These are phyloP conservation scores for Chalcis sispes DNA, from an alignment of 2,888 invertebrate genomes.

Conservation along the genomic window DNA sequence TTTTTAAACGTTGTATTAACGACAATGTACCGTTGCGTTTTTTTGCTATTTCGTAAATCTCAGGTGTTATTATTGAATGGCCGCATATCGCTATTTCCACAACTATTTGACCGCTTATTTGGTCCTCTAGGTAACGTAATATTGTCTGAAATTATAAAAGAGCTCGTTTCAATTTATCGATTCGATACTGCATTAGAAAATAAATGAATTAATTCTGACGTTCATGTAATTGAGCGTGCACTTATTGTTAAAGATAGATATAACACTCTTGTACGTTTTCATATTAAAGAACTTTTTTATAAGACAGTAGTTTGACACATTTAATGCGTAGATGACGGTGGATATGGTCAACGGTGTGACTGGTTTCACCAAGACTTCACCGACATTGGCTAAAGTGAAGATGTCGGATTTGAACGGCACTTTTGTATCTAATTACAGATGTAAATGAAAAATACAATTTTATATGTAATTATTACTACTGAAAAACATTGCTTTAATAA, in stretches of 20 bases:
- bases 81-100: constrained; percentile 79
- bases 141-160: constrained; percentile 23
- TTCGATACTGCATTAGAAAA: not conserved
- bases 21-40: constrained; percentile 75
- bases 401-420: constrained; percentile 82
- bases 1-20: not conserved
- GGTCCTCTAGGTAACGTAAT: constrained; percentile 34
- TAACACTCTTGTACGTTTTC: constrained; percentile 8
- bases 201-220: constrained; percentile 59
- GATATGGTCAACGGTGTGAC: constrained; percentile 79
- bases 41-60: constrained; percentile 76
- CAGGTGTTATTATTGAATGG: constrained; percentile 79
- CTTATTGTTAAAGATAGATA: constrained; percentile 53
- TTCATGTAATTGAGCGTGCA: constrained; percentile 60
- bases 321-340: constrained; percentile 67
- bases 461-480: no score
- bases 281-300: not conserved
- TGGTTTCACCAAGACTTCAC: constrained; percentile 84
- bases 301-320: constrained; percentile 54
- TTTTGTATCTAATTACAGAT: constrained; percentile 78
- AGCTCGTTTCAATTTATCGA: no score
- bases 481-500: no score
- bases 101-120: constrained; percentile 20
- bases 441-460: not conserved
- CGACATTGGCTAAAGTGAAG: constrained; percentile 84